Percentiles rank a stretch among this genome's conserved stretches.
Evolutionary conservation across 1,140 invertebrate species (phyloP).

Genomic region (Augochlora pura): DNA sequence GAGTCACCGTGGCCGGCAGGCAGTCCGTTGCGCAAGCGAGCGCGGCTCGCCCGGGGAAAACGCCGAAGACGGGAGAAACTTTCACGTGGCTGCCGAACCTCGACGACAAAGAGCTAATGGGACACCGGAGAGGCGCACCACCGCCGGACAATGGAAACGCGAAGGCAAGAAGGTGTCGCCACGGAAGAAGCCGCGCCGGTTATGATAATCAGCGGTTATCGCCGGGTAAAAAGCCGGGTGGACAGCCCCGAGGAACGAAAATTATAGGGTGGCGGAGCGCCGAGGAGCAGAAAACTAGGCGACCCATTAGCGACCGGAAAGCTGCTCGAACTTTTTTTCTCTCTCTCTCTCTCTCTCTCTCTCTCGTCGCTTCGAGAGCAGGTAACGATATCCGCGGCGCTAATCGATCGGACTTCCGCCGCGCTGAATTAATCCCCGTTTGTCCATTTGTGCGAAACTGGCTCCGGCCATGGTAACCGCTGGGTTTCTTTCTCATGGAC

Average conservation of each 20-base stretch:
- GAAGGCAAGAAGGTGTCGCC: constrained; percentile 15
- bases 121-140: neutral
- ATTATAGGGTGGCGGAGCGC: neutral
- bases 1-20: no score
- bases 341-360: no score
- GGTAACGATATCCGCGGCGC: neutral
- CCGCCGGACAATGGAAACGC: neutral
- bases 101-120: neutral
- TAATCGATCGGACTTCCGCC: neutral
- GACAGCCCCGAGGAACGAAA: neutral
- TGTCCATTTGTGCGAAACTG: no score
- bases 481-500: no score
- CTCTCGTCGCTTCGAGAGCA: neutral
- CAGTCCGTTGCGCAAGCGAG: neutral
- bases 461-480: no score
- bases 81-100: neutral
- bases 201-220: constrained; percentile 17
- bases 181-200: neutral
- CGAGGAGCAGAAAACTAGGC: neutral
- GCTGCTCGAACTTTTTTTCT: neutral
- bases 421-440: no score
- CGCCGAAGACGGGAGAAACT: neutral
- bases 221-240: neutral
- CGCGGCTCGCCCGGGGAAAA: neutral
- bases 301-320: constrained; percentile 2